A percentile compares a stretch with the other conserved stretches of the same genome.
Evolutionary conservation across 2,888 invertebrate species (phyloP).

Genomic region (Athalia rosae): DNA sequence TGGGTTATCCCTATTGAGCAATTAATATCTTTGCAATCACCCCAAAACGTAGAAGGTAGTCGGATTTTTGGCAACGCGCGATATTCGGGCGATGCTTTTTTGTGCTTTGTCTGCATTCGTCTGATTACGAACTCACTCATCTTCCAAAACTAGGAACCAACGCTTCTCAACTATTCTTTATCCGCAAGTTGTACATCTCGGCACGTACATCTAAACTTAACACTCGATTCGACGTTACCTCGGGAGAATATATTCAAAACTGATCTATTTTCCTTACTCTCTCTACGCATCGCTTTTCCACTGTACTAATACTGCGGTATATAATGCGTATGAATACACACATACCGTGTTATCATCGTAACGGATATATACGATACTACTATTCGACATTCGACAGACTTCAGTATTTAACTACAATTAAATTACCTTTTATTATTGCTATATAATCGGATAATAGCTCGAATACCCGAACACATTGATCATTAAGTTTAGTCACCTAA

Average conservation of each 20-base stretch:
- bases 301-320: background rate
- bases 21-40: conserved; percentile 28
- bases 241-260: conserved; percentile 1
- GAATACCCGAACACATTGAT: conserved; percentile 60
- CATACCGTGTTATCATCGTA: conserved; percentile 61
- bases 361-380: conserved; percentile 55
- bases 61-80: background rate
- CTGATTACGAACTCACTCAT: conserved; percentile 58
- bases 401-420: conserved; percentile 48
- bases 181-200: conserved; percentile 22
- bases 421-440: conserved; percentile 61
- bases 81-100: conserved; percentile 15
- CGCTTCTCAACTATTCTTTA: conserved; percentile 57
- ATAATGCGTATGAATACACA: conserved; percentile 45
- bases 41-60: conserved; percentile 1
- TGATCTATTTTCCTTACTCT: conserved; percentile 34
- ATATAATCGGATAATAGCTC: conserved; percentile 55
- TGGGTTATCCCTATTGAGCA: too few relatives aligned
- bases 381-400: conserved; percentile 59
- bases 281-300: conserved; percentile 27
- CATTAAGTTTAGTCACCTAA: conserved; percentile 55
- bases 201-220: background rate
- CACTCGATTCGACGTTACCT: conserved; percentile 7
- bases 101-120: conserved; percentile 1
- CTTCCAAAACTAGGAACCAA: conserved; percentile 64